These are phyloP conservation scores for Campylorhamphus procurvoides DNA, from an alignment of 2,113 vertebrate genomes.

Conservation along the genomic window DNA sequence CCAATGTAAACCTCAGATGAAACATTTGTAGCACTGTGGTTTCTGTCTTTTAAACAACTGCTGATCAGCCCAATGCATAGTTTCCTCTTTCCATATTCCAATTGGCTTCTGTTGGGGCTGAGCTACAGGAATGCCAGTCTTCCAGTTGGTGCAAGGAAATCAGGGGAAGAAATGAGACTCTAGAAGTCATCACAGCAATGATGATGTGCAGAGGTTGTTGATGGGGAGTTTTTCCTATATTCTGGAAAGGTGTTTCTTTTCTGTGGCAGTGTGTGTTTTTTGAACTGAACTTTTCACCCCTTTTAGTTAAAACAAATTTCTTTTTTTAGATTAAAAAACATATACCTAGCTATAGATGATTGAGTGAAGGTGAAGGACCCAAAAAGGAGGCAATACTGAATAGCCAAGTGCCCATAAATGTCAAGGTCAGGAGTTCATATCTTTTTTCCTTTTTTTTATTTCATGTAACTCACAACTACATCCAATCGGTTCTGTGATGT, in stretches of 20 bases:
- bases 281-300: not conserved
- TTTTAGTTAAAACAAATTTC: not conserved
- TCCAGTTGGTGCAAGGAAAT: not conserved
- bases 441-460: not conserved
- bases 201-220: no score
- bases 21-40: fast-evolving
- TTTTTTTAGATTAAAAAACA: not conserved
- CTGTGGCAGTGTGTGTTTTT: not conserved
- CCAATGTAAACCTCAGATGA: not conserved
- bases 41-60: not conserved
- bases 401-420: not conserved
- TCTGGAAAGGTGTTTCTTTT: not conserved
- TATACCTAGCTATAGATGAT: not conserved
- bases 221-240: not conserved
- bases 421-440: not conserved
- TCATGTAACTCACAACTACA: not conserved
- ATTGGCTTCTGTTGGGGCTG: fast-evolving
- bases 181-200: not conserved
- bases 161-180: not conserved
- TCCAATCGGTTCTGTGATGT: not conserved
- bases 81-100: not conserved
- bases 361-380: not conserved
- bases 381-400: not conserved
- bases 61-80: not conserved
- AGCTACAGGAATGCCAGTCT: not conserved